phyloP scores from a whole-genome alignment of 2,888 invertebrate genomes.

The Cheilosia vulpina region DNA sequence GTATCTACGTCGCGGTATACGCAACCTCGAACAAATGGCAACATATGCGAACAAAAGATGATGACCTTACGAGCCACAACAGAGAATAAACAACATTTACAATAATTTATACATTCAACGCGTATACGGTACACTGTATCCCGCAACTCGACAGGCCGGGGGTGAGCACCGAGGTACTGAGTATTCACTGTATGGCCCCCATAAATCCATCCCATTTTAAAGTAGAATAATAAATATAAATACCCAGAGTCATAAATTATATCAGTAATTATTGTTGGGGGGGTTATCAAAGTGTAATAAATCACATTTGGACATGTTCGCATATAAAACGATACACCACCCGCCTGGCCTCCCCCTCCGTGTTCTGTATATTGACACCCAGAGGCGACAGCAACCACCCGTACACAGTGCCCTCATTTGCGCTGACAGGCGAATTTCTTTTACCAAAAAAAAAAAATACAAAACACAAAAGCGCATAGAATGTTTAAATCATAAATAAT shows the following conservation, averaged over 20 bases:
- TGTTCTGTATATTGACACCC: constrained; percentile 26
- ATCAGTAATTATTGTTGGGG: constrained; percentile 77
- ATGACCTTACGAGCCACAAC: constrained; percentile 9
- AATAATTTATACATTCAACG: constrained; percentile 7
- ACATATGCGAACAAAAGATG: constrained; percentile 23
- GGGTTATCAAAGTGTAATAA: constrained; percentile 77
- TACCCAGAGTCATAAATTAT: constrained; percentile 77
- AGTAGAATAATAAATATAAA: constrained; percentile 75
- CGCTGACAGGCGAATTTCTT: constrained; percentile 71
- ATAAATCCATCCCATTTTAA: constrained; percentile 73
- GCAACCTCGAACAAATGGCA: neutral
- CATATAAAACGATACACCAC: constrained; percentile 69
- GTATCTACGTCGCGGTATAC: neutral
- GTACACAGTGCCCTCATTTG: constrained; percentile 24
- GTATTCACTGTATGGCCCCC: constrained; percentile 4
- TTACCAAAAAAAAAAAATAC: constrained; percentile 32
- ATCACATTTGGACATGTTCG: constrained; percentile 74
- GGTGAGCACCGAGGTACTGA: neutral
- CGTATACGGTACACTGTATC: neutral
- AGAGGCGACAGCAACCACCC: constrained; percentile 23
- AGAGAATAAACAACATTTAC: constrained; percentile 6
- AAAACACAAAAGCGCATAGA: constrained; percentile 44
- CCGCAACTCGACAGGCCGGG: neutral
- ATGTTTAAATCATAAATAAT: constrained; percentile 74
- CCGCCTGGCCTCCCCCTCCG: constrained; percentile 33